A percentile compares a stretch with the other conserved stretches of the same genome.
These are phyloP conservation scores for Ptycholaimellus sp. DNA, from an alignment of 2,888 invertebrate species.

Conservation along the genomic window DNA sequence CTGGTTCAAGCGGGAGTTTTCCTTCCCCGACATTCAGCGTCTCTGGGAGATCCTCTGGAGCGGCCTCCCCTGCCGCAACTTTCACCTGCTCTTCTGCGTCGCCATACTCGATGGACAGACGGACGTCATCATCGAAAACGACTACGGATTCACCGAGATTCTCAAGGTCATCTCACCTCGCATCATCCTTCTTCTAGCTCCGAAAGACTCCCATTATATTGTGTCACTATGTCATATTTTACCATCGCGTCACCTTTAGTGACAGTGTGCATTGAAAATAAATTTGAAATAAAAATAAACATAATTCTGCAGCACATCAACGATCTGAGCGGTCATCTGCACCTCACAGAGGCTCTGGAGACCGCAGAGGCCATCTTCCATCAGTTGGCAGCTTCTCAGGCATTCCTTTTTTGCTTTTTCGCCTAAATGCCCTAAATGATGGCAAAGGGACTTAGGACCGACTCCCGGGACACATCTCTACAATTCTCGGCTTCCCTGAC, in stretches of 20 bases:
- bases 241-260: no score
- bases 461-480: conserved; percentile 15
- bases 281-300: not conserved
- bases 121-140: conserved; percentile 57
- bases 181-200: no score
- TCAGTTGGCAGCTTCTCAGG: conserved; percentile 39
- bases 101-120: conserved; percentile 77
- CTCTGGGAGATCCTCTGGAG: conserved; percentile 51
- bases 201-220: no score
- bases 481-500: conserved; percentile 13
- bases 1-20: conserved; percentile 78
- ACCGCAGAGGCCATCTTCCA: conserved; percentile 74
- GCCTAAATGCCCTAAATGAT: not conserved
- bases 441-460: conserved; percentile 9
- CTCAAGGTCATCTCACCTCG: conserved; percentile 41
- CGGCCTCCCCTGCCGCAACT: conserved; percentile 69
- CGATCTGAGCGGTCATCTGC: conserved; percentile 62
- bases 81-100: conserved; percentile 70
- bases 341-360: conserved; percentile 53
- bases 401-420: not conserved
- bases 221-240: no score
- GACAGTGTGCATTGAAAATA: no score
- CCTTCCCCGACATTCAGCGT: conserved; percentile 53
- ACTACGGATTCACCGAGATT: conserved; percentile 84
- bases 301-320: conserved; percentile 61